Evolutionary conservation across 2,888 invertebrate genomes (phyloP), one percentile per base, ranked within the genome.

Genomic region (Drosophila incognita): DNA sequence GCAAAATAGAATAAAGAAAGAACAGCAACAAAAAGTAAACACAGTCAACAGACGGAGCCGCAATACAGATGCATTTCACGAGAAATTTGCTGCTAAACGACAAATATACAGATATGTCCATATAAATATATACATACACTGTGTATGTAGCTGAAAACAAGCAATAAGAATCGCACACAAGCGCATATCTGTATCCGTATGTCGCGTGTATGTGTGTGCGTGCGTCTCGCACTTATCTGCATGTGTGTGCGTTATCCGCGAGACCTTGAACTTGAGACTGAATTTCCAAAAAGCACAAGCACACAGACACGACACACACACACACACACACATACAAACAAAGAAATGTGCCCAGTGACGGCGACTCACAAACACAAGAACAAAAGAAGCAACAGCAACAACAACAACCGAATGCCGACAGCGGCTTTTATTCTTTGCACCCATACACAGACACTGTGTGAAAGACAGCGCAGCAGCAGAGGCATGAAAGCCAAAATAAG

Each of bases 251-350:
- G 91, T 91, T 92, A 92, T 92, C 92, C 92, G 90, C 91, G 91
- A 93, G 93, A 93, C 93, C 93, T 93, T 93, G 93, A 93, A 93
- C 93, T 93, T 93, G 93, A 93, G 92, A 93, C 93, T 92, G 91
- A 93, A 92, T 92, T 92, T 92, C 92, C 92, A 92, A 92, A 92
- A 92, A 92, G 90, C 91, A 81, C 64, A 82, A 49, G 76, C 52
- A 71, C 73, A 46, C 46, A 15, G 24, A 46, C 90, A 46, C 69
- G 57, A 74, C 15, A 35, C 38, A 62, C 59, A 74, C 60, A 68
- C 53, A 68, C 10, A 31, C 52, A 64, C 60, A 62, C 65, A 62
- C 36, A 65, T 27, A 38, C 56, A 70, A 58, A 66, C 60, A 70
- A 61, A 80, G 65, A 62, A 74, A 74, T 76, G 69, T 53, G 76